These are phyloP conservation scores for Pyrgilauda ruficollis DNA, from an alignment of 2,113 vertebrate species.

Conservation along the genomic window DNA sequence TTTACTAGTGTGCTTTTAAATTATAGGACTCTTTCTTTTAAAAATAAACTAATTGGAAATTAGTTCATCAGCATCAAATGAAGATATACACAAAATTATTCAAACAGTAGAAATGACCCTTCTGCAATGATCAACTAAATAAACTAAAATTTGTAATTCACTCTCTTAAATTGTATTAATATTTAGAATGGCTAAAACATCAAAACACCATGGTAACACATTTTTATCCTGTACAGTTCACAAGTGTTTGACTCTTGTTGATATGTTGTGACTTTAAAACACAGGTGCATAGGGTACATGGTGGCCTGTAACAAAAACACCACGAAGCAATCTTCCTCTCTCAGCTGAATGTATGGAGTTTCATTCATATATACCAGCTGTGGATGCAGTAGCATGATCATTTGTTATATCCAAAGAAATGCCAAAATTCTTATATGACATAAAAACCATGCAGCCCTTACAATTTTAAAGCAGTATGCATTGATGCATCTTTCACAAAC, in stretches of 20 bases:
- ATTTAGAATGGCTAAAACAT: background rate
- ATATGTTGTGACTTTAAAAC: background rate
- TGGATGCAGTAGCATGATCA: background rate
- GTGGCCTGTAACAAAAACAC: background rate
- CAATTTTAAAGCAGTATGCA: background rate
- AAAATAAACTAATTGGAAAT: background rate
- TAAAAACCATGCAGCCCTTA: background rate
- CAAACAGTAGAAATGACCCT: background rate
- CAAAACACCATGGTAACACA: background rate
- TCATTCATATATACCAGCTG: background rate
- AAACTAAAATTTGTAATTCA: background rate
- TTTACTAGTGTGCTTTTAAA: background rate
- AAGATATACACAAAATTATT: background rate
- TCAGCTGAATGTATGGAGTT: background rate
- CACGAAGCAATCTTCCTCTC: background rate
- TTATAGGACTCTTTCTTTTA: background rate
- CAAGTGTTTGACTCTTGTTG: background rate
- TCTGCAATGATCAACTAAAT: background rate
- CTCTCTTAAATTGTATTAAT: background rate
- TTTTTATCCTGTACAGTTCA: background rate
- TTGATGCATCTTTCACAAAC: background rate
- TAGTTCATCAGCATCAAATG: background rate
- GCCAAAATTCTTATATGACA: background rate
- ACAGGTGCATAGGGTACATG: background rate
- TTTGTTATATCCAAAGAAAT: background rate